Conservation (phyloP, 2,797 vertebrate species). For the Aulostomus chinensis region DNA sequence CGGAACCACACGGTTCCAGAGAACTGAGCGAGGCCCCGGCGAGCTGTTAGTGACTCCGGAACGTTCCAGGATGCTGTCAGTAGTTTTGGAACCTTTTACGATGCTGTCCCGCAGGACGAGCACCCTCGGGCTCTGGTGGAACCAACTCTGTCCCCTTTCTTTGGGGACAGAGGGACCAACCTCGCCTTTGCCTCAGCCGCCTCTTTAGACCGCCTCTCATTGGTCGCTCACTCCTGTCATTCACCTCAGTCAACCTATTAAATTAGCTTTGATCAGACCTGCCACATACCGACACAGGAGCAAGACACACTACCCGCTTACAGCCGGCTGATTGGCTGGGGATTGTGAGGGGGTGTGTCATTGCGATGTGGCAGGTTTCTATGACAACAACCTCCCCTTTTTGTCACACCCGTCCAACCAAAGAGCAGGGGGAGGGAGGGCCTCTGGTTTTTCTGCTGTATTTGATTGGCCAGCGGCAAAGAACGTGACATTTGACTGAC, state of each 20-base stretch:
- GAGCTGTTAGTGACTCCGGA: background rate
- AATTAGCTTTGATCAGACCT: slow-evolving; percentile 20
- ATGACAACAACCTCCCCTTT: slow-evolving; percentile 27
- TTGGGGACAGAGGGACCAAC: slow-evolving; percentile 24
- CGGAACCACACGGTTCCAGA: background rate
- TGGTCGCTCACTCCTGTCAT: slow-evolving; percentile 48
- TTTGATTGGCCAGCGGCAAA: slow-evolving; percentile 19
- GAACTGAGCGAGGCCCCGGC: too few relatives aligned
- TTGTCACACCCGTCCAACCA: slow-evolving; percentile 43
- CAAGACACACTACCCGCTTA: background rate
- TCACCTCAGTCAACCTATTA: slow-evolving; percentile 46
- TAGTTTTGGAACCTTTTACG: background rate
- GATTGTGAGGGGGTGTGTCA: slow-evolving; percentile 1
- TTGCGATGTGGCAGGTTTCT: slow-evolving; percentile 30
- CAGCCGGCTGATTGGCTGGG: slow-evolving; percentile 6
- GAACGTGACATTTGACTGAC: slow-evolving; percentile 34
- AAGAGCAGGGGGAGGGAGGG: slow-evolving; percentile 40
- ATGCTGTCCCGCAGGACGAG: slow-evolving; percentile 15
- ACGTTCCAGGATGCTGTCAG: background rate
- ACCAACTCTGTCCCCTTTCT: slow-evolving; percentile 23
- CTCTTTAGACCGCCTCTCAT: slow-evolving; percentile 42
- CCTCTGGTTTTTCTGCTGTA: slow-evolving; percentile 21
- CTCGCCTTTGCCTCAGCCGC: slow-evolving; percentile 16
- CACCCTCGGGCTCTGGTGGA: slow-evolving; percentile 13
- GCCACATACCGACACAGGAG: background rate